Evolutionary conservation across 2,113 vertebrate species (phyloP).

Genomic region (Pseudopodoces humilis): DNA sequence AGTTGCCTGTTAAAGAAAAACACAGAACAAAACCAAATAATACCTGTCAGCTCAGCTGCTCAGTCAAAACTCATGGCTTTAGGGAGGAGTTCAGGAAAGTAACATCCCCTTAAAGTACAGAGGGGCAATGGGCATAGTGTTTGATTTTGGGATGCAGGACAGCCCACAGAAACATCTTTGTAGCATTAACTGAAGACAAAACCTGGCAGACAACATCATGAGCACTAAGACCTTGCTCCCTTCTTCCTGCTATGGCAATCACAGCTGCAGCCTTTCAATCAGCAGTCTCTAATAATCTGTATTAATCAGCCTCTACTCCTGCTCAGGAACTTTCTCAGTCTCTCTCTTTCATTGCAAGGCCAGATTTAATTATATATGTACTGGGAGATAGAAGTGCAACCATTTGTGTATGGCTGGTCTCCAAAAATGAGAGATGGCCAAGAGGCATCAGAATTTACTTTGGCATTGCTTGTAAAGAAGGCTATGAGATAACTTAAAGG

Average conservation of each 20-base stretch:
- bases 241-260: background rate
- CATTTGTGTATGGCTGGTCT: background rate
- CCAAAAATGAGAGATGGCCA: background rate
- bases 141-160: background rate
- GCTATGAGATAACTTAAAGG: background rate
- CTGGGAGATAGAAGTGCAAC: background rate
- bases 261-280: conserved; percentile 23
- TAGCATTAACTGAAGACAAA: background rate
- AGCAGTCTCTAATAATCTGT: conserved; percentile 3
- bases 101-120: background rate
- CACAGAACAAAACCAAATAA: background rate
- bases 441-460: conserved; percentile 6
- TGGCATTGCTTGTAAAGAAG: background rate
- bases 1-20: conserved; percentile 82
- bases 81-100: background rate
- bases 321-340: background rate
- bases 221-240: background rate
- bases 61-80: background rate
- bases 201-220: background rate
- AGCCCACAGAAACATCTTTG: background rate
- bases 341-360: background rate
- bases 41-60: background rate
- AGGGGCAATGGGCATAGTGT: fast-evolving
- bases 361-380: background rate
- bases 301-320: conserved; percentile 33